These are phyloP conservation scores for Sebastes taczanowskii DNA, from an alignment of 2,797 vertebrate species.

Conservation along the genomic window DNA sequence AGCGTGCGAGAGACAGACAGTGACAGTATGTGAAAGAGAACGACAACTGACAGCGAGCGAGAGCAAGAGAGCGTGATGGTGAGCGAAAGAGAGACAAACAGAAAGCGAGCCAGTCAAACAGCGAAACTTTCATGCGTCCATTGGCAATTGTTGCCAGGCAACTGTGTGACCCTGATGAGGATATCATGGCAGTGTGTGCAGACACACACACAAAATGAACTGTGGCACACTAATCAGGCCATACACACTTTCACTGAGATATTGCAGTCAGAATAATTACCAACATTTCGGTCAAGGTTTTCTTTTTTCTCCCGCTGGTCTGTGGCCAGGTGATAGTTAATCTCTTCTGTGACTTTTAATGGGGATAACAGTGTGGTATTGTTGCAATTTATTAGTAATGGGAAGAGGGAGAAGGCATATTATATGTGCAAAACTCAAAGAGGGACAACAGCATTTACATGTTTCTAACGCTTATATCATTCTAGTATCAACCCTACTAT, in stretches of 20 bases:
- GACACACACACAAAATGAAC: background rate
- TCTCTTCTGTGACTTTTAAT: background rate
- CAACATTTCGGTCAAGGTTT: background rate
- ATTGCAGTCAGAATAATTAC: background rate
- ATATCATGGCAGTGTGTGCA: background rate
- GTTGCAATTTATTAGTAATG: background rate
- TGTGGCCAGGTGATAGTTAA: background rate
- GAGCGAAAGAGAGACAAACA: background rate
- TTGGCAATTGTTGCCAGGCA: conserved; percentile 59
- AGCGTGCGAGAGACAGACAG: background rate
- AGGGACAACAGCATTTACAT: too few species aligned
- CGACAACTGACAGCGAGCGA: background rate
- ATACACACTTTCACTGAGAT: background rate
- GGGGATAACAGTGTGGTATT: too few species aligned
- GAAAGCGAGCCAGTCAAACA: background rate
- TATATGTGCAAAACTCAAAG: background rate
- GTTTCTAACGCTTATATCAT: background rate
- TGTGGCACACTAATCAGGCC: background rate
- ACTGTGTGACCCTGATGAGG: conserved; percentile 45
- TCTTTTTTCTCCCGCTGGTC: background rate
- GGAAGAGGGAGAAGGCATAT: background rate
- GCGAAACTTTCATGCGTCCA: conserved; percentile 7
- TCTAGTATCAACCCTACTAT: too few species aligned
- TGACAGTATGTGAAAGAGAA: background rate
- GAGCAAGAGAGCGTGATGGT: background rate